phyloP scores from a whole-genome alignment of 2,113 vertebrate genomes.

The Pollachius pollachius region DNA sequence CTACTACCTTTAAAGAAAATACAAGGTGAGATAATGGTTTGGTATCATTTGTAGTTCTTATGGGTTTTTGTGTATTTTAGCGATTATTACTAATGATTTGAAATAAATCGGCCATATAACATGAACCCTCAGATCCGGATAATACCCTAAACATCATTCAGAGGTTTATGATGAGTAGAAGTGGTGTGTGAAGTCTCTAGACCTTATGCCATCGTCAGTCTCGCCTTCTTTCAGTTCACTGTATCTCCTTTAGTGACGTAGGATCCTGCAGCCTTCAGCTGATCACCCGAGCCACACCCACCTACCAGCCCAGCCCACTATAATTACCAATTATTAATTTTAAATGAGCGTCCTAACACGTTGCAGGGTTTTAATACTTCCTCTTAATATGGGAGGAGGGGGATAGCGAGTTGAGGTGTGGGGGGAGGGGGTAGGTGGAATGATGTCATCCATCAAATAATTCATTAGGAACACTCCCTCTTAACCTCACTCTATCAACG shows the following conservation, averaged over 20 bases:
- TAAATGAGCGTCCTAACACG: conserved; percentile 77
- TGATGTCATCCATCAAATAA: conserved; percentile 66
- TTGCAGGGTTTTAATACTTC: conserved; percentile 78
- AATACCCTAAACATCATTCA: too few species aligned
- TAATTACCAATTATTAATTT: conserved; percentile 82
- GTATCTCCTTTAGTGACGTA: too few species aligned
- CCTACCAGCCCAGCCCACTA: conserved; percentile 33
- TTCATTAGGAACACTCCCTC: conserved; percentile 55
- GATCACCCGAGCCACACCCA: conserved; percentile 30
- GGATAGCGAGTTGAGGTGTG: too few species aligned
- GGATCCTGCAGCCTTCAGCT: conserved; percentile 46
- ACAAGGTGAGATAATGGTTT: too few species aligned
- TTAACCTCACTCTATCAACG: conserved; percentile 28
- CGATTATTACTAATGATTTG: too few species aligned
- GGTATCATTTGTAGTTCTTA: too few species aligned
- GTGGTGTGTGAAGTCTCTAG: neutral
- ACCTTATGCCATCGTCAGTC: too few species aligned
- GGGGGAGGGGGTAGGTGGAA: conserved; percentile 46
- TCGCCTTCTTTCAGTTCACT: too few species aligned
- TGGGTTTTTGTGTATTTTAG: too few species aligned
- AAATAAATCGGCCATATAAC: too few species aligned
- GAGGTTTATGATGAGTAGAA: neutral
- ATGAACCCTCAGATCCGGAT: too few species aligned
- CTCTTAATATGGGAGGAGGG: conserved; percentile 71
- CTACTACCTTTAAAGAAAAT: too few species aligned